These are phyloP conservation scores for Lophotriccus pileatus DNA, from an alignment of 2,797 vertebrate species.

Conservation along the genomic window DNA sequence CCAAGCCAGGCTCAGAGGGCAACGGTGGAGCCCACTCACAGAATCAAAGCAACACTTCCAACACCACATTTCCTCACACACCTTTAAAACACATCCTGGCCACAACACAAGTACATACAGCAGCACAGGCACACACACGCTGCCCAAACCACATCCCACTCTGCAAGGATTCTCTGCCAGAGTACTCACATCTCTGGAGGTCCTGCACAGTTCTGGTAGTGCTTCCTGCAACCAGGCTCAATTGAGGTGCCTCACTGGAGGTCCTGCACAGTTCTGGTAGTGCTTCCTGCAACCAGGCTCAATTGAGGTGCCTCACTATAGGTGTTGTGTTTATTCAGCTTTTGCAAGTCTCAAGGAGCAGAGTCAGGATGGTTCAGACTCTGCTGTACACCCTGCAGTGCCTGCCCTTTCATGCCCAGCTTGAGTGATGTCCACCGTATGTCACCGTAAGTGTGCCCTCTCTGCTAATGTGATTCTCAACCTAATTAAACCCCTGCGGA, in stretches of 20 bases:
- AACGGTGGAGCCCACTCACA: rapidly evolving
- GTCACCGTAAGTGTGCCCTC: background rate
- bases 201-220: background rate
- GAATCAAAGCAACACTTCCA: background rate
- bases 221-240: rapidly evolving
- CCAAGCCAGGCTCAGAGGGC: rapidly evolving
- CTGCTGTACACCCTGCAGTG: background rate
- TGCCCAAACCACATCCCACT: background rate
- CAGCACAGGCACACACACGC: rapidly evolving
- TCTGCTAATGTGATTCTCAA: background rate
- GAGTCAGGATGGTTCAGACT: background rate
- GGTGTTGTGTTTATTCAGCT: background rate
- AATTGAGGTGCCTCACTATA: rapidly evolving
- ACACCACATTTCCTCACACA: rapidly evolving
- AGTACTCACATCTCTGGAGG: background rate
- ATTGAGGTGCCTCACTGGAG: background rate
- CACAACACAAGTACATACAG: background rate
- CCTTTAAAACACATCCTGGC: background rate
- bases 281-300: rapidly evolving
- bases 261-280: background rate
- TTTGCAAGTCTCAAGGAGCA: background rate
- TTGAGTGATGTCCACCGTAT: conserved; percentile 4
- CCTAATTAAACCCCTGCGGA: conserved; percentile 1
- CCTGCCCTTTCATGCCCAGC: background rate
- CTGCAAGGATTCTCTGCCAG: background rate